Evolutionary conservation across 1,140 invertebrate species (phyloP), one percentile per base, ranked within the genome.

Genomic region (Rhyacophila brunnea): DNA sequence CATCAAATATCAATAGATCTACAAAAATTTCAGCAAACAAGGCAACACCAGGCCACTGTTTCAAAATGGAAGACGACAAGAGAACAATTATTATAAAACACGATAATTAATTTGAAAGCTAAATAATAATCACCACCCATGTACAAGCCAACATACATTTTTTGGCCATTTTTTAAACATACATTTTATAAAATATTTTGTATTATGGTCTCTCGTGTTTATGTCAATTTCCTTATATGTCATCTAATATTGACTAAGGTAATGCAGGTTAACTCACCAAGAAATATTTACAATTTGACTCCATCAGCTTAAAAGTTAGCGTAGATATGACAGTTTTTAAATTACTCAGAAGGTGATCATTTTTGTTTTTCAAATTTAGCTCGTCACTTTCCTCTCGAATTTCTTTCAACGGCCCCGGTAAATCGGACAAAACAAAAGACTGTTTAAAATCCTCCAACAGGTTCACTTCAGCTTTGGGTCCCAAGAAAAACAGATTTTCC

Each of bases 251-350:
- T 28, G 4, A 47, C 5, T 28, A 46, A 23, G 13, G 45, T 11
- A 40, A 40, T 15, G 14, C 36, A 49, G 11, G 14, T 40, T 28
- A 50, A 81, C 83, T 82, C 70, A 88, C 87, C 60, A 80, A 81
- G 64, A 84, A 77, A 73, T 80, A 78, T 72, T 85, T 87, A 51
- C 81, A 83, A 51, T 79, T 77, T 6, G 84, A 82, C 15, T 77
- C 74, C 66, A 84, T 71, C 14, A 77, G 15, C n/a, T 64, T 70
- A 13, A 60, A 64, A 52, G 71, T 64, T 9, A 79, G 44, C 40
- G 72, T 70, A 1, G 67, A 70, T 1, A 79, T 52, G 0, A 73
- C 57, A 5, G 61, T 60, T 34, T 64, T 74, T 60, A 78, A 63
- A 38, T 64, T 64, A 28, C 9, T 3, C 9, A 28, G 9, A 3